A percentile compares a stretch with the other conserved stretches of the same genome.
Conservation (phyloP, 2,797 vertebrate species). For the Falco peregrinus region DNA sequence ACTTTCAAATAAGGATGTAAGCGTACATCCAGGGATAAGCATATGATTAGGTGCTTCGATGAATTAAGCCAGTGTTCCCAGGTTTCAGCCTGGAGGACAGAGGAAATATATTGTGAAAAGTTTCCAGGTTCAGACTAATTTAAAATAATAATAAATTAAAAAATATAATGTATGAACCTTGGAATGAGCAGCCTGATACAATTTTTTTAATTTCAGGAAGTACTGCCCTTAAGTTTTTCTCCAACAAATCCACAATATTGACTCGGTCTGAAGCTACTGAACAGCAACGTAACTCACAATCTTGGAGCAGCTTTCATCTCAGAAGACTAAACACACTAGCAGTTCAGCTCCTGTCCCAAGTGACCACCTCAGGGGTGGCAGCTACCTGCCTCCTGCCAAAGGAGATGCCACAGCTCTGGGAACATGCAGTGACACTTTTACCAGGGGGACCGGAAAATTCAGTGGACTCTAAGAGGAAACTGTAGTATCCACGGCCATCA, state of each 20-base stretch:
- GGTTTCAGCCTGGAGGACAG: constrained; percentile 1
- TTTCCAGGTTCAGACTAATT: constrained; percentile 11
- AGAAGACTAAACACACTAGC: not conserved
- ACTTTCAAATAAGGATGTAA: constrained; percentile 31
- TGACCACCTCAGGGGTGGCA: not conserved
- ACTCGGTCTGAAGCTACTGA: not conserved
- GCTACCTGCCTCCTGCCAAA: not conserved
- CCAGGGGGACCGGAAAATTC: not conserved
- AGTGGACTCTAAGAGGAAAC: not conserved
- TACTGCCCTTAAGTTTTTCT: not conserved
- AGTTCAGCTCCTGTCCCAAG: not conserved
- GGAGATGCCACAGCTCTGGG: not conserved
- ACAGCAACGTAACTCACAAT: not conserved
- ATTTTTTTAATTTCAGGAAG: not conserved
- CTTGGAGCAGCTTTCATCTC: not conserved
- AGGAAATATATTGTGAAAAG: not conserved
- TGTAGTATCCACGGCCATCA: not conserved
- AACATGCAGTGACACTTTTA: not conserved
- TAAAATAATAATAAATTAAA: not conserved
- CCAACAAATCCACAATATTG: not conserved
- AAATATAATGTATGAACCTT: not conserved
- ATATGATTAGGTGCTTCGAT: constrained; percentile 26
- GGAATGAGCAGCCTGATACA: not conserved
- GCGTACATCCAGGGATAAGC: constrained; percentile 38
- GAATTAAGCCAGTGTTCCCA: constrained; percentile 19